Evolutionary conservation across 2,113 vertebrate genomes (phyloP).

Genomic region (Tragelaphus buxtoni): DNA sequence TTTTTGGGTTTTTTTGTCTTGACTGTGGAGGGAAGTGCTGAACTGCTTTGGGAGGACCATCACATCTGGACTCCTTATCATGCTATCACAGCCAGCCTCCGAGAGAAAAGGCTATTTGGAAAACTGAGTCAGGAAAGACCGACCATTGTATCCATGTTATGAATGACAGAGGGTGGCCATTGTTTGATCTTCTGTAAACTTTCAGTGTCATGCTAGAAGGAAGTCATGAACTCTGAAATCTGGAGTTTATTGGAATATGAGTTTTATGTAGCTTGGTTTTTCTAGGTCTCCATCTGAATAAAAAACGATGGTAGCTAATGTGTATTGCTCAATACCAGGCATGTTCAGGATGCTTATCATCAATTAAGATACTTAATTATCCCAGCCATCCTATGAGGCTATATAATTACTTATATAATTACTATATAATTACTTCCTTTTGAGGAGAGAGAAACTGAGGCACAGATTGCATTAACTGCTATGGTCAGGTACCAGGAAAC

Average conservation of each 20-base stretch:
- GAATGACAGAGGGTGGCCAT: neutral
- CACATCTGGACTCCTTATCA: neutral
- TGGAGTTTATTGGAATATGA: neutral
- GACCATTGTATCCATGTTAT: neutral
- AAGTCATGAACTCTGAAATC: neutral
- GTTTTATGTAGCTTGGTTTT: neutral
- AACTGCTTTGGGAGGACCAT: neutral
- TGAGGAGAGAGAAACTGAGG: neutral
- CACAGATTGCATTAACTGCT: neutral
- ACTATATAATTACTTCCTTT: neutral
- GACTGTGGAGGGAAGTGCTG: neutral
- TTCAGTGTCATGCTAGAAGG: neutral
- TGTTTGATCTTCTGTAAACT: neutral
- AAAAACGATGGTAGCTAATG: neutral
- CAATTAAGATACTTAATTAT: neutral
- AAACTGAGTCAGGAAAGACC: neutral
- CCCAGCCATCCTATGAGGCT: neutral
- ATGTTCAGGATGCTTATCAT: neutral
- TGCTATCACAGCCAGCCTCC: neutral
- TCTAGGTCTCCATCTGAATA: neutral
- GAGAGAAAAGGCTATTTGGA: neutral
- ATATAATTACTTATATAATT: neutral
- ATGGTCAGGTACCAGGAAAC: rapidly evolving
- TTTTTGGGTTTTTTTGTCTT: neutral
- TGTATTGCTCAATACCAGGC: neutral